Percentiles rank a stretch among this genome's conserved stretches.
These are phyloP conservation scores for Bujurquina vittata DNA, from an alignment of 2,113 vertebrate species.

Conservation along the genomic window DNA sequence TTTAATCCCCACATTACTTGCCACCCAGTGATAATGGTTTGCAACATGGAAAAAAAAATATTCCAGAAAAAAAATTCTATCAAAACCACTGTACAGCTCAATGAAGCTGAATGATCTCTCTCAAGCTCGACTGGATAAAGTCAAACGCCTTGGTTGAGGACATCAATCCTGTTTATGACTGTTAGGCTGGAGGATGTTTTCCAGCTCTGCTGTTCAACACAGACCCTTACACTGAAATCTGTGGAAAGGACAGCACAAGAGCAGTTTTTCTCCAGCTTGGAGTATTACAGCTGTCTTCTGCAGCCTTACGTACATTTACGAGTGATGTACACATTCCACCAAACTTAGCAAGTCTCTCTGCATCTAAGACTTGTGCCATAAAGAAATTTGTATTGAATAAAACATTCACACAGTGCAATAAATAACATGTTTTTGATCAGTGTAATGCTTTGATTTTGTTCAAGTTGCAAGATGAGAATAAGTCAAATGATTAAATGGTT, in stretches of 20 bases:
- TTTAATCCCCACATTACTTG: constrained; percentile 21
- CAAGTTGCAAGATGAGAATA: neutral
- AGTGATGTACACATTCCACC: constrained; percentile 54
- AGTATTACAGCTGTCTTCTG: constrained; percentile 66
- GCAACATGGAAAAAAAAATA: constrained; percentile 54
- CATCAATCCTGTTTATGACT: constrained; percentile 80
- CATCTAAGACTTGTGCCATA: neutral
- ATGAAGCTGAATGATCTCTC: constrained; percentile 76
- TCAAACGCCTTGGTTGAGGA: constrained; percentile 69
- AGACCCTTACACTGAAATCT: constrained; percentile 49
- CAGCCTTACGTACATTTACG: constrained; percentile 53
- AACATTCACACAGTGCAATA: neutral
- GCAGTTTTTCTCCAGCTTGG: constrained; percentile 59
- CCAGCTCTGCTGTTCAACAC: constrained; percentile 66
- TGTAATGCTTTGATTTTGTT: neutral
- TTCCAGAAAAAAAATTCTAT: constrained; percentile 54
- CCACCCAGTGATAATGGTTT: constrained; percentile 13
- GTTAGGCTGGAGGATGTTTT: constrained; percentile 75
- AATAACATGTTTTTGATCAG: neutral
- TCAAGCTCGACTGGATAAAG: constrained; percentile 76
- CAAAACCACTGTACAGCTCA: constrained; percentile 67
- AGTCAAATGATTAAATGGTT: neutral
- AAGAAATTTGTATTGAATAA: neutral
- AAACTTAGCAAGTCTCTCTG: neutral
- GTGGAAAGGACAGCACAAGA: constrained; percentile 58